These are phyloP conservation scores for Hydrochoerus hydrochaeris DNA, from an alignment of 2,113 vertebrate genomes.

Conservation along the genomic window DNA sequence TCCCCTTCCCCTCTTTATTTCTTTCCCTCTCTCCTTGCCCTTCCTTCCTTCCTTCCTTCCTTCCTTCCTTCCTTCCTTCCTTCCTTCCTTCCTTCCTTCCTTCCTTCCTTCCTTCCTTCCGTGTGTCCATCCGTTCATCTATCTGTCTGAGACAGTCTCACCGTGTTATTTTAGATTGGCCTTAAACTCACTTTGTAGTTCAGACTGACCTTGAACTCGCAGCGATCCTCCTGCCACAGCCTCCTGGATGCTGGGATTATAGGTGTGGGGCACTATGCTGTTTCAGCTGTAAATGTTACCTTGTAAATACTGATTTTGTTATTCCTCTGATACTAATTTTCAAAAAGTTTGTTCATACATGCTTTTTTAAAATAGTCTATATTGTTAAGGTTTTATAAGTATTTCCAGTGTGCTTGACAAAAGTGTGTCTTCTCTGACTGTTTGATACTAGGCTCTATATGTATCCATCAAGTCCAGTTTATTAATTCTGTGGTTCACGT, in stretches of 20 bases:
- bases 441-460: background rate
- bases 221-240: background rate
- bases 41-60: too few relatives aligned
- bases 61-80: too few relatives aligned
- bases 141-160: too few relatives aligned
- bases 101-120: too few relatives aligned
- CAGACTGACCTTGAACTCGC: background rate
- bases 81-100: too few relatives aligned
- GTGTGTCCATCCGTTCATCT: too few relatives aligned
- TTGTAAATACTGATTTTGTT: background rate
- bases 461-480: background rate
- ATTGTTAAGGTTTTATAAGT: background rate
- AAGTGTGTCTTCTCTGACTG: background rate
- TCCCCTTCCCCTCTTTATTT: too few relatives aligned
- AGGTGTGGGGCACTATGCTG: background rate
- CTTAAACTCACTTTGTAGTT: background rate
- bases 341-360: background rate
- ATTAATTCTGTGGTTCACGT: background rate
- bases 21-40: too few relatives aligned
- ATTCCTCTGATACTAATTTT: background rate
- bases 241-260: background rate
- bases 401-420: background rate
- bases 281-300: background rate
- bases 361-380: background rate
- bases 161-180: too few relatives aligned